These are phyloP conservation scores for Maniola jurtina DNA, from an alignment of 1,140 invertebrate genomes.

Conservation along the genomic window DNA sequence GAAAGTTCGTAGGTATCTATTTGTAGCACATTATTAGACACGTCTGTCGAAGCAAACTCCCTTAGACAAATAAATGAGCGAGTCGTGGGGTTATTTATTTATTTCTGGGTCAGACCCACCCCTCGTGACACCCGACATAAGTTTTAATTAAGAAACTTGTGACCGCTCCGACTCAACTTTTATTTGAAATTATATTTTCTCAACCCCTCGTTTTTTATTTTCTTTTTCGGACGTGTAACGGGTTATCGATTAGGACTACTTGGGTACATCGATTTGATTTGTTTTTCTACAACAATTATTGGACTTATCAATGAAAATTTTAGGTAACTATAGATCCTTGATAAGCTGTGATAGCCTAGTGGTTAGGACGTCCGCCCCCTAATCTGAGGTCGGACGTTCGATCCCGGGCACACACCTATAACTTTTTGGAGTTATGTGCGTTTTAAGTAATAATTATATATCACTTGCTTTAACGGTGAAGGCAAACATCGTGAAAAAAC, in stretches of 20 bases:
- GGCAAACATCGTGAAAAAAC: no score
- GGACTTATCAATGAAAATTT: no score
- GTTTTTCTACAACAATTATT: no score
- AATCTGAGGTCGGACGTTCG: no score
- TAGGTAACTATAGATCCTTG: no score
- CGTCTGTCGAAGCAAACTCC: conserved; percentile 66
- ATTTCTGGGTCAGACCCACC: conserved; percentile 71
- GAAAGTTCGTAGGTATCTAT: conserved; percentile 10
- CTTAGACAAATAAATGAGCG: conserved; percentile 72
- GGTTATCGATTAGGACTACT: conserved; percentile 28
- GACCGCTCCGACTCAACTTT: conserved; percentile 70
- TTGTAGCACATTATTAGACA: conserved; percentile 52
- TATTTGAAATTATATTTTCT: conserved; percentile 77
- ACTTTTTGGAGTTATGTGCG: no score
- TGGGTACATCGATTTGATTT: no score
- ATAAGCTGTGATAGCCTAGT: no score
- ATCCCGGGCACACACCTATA: no score
- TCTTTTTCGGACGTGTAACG: conserved; percentile 48
- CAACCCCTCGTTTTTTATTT: conserved; percentile 64
- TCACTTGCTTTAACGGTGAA: no score
- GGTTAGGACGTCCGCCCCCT: no score
- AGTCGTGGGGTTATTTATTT: conserved; percentile 70
- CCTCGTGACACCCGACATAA: conserved; percentile 68
- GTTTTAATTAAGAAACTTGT: conserved; percentile 79
- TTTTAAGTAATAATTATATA: no score